Evolutionary conservation across 92 coral and sea anemone genomes (phyloP), one percentile per base, ranked within the genome.

Genomic region (Plumapathes pennacea): DNA sequence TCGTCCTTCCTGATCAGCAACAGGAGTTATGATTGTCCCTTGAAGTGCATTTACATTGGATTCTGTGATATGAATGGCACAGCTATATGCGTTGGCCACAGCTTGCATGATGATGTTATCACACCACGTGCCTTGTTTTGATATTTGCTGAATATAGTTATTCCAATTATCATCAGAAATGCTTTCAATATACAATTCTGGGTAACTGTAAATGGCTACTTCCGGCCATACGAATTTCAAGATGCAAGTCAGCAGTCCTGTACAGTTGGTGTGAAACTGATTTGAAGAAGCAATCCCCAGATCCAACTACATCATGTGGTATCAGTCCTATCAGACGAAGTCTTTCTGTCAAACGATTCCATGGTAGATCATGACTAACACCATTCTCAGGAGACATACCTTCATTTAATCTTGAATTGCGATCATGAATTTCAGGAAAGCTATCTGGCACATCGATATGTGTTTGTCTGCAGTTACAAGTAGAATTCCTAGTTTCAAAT

Each of bases 41-140:
- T 70, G 20, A 20, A 53, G 69, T 57, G 30, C 43, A 25, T 50
- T 57, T 10, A 70, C 37, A 64, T 64, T 54, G 8, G 80, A 58
- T 25, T 73, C 57, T 39, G 62, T 73, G 56, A 73, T 73, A 36
- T 65, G 60, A 48, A 64, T 65, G 14, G 60, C 40, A 53, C 76
- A 65, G 58, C 60, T 47, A 34, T 42, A 34, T 41, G 67, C 69
- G 62, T 72, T 61, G 34, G 73, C 36, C 23, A 73, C 81, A 45
- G 63, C 80, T 46, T 62, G 72, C 13, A 66, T 76, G 17, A 64
- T 65, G 17, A 76, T 66, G 52, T 48, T 66, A 28, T 76, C 83
- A 76, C 83, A 57, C 83, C 69, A 76, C 50, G 84, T 76, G 32
- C 76, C 84, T 50, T 63, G 76, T 52, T 23, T 33, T 68, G 64